These are phyloP conservation scores for Rattus norvegicus DNA, from an alignment of 2,113 vertebrate species.

Conservation along the genomic window GRCr8 NC_086037.1:41959001-41959500, in stretches of 20 bases:
- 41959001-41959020: neutral
- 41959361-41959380: neutral
- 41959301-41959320: neutral
- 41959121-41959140: neutral
- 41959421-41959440: neutral
- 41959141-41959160: neutral
- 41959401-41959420: neutral
- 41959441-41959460: neutral
- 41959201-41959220: neutral
- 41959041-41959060: neutral
- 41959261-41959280: neutral
- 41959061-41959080: neutral
- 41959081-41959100: rapidly evolving
- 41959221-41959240: neutral
- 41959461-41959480: neutral
- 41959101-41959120: neutral
- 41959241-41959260: neutral
- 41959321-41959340: neutral
- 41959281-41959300: neutral
- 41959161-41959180: neutral
- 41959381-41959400: neutral
- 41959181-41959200: neutral
- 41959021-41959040: neutral
- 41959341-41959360: neutral
- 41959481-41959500: neutral